Conservation (phyloP, 1,140 invertebrate species). For the Macrosteles quadrilineatus region DNA sequence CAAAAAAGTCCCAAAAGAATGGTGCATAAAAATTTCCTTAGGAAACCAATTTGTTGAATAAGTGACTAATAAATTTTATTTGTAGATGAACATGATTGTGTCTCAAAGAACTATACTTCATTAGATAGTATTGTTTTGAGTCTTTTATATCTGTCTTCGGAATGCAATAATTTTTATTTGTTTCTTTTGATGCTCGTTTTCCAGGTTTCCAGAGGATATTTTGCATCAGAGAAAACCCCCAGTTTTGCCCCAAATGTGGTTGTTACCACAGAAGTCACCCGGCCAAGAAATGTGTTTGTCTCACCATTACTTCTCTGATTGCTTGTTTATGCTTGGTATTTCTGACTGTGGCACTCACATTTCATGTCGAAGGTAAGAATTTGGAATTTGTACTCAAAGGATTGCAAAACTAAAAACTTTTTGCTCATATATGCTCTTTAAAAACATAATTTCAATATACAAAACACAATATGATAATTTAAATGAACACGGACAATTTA, state of each 20-base stretch:
- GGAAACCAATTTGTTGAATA: too few species aligned
- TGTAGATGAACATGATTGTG: too few species aligned
- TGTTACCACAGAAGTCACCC: not conserved
- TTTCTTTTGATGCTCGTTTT: too few species aligned
- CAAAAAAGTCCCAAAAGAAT: too few species aligned
- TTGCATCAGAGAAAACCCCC: not conserved
- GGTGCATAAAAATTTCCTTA: too few species aligned
- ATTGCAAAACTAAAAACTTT: not conserved
- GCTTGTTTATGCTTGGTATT: not conserved
- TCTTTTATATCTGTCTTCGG: too few species aligned
- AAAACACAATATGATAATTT: not conserved
- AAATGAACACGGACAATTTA: not conserved
- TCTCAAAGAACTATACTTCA: too few species aligned
- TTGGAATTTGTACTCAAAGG: not conserved
- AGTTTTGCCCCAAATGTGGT: slow-evolving; percentile 15
- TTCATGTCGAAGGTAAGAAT: not conserved
- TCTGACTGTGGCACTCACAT: not conserved
- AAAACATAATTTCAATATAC: not conserved
- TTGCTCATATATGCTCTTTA: not conserved
- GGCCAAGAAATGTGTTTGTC: not conserved
- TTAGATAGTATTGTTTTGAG: too few species aligned
- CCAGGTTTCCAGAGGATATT: not conserved
- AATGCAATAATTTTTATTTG: too few species aligned
- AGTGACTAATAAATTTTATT: too few species aligned
- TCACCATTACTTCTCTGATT: not conserved